Base-by-base conservation (phyloP, 2,113 vertebrate genomes). In the Coracopsis vasa region DNA sequence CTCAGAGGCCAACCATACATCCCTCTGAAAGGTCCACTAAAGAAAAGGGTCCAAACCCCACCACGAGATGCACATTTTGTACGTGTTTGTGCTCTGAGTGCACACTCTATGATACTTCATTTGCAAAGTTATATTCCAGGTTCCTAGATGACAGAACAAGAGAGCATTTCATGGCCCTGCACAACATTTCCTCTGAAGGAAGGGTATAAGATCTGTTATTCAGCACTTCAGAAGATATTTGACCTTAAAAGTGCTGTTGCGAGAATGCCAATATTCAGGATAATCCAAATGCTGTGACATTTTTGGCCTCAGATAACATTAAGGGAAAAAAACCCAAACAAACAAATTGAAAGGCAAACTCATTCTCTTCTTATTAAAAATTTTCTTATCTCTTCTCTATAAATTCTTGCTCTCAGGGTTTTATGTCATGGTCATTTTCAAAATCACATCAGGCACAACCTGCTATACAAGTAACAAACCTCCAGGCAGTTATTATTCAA, bases 401-500 rank as follows among this genome's bases (percentile, higher is more conserved):
- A 81, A 95, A 86, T 84, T 84, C 45, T 88, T 88, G 29, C 94
- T 96, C 75, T 86, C 47, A 17, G 80, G 71, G 53, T 39, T 96
- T 96, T 88, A 39, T 3, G 0, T 67, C n/a, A 69, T 86, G 82
- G 85, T 81, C 94, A 92, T 94, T 90, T 96, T 92, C 37, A 92
- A 97, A 95, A 96, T 62, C 86, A 72, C 56, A 92, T 83, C 86
- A 91, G 79, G 53, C 60, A 90, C 78, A 72, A 80, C 39, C 60
- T 84, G 44, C n/a, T 80, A 53, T 71, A 86, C 44, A 94, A 95
- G 70, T 33, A 74, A 66, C 80, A 95, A 92, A 85, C 86, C 93
- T 94, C 58, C 61, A 92, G 93, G 96, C 88, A 90, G 58, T 92
- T 91, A 93, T 92, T 94, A 92, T 94, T 90, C 94, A 86, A 91